Percentiles rank a stretch among this genome's conserved stretches.
Conservation (phyloP, 2,113 vertebrate genomes). For the Spermophilus dauricus region DNA sequence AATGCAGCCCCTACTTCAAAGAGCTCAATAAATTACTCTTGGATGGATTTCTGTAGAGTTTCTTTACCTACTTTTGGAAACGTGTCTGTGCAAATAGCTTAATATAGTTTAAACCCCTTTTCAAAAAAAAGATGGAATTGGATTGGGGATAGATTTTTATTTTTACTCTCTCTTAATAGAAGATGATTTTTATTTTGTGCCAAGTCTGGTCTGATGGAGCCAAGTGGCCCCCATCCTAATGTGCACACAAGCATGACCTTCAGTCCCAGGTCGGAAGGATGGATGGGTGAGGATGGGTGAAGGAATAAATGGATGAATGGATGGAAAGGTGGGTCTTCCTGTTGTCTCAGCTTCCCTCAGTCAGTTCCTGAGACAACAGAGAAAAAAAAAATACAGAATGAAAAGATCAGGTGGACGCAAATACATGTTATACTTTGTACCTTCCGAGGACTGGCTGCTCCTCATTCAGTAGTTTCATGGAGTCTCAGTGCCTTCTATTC, state of each 20-base stretch:
- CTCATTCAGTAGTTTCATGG: not conserved
- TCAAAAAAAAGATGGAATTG: constrained; percentile 63
- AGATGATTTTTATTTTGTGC: not conserved
- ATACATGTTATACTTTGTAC: not conserved
- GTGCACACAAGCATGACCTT: not conserved
- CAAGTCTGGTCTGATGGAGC: not conserved
- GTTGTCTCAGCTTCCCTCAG: not conserved
- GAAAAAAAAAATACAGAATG: not conserved
- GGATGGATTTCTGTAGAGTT: constrained; percentile 37
- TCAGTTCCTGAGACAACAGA: not conserved
- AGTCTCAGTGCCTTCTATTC: not conserved
- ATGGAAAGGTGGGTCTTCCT: not conserved
- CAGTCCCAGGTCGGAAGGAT: not conserved
- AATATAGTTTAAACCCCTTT: constrained; percentile 49
- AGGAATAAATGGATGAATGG: not conserved
- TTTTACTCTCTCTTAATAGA: constrained; percentile 44
- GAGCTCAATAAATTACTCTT: constrained; percentile 31
- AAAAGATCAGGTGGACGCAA: not conserved
- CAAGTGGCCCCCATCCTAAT: not conserved
- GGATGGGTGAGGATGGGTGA: not conserved
- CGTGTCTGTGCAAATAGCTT: not conserved
- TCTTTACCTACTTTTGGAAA: constrained; percentile 41
- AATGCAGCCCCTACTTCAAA: not conserved
- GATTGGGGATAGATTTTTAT: constrained; percentile 4
- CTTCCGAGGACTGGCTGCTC: not conserved